Evolutionary conservation across 2,888 invertebrate genomes (phyloP).

Genomic region (Stratiomys singularior): DNA sequence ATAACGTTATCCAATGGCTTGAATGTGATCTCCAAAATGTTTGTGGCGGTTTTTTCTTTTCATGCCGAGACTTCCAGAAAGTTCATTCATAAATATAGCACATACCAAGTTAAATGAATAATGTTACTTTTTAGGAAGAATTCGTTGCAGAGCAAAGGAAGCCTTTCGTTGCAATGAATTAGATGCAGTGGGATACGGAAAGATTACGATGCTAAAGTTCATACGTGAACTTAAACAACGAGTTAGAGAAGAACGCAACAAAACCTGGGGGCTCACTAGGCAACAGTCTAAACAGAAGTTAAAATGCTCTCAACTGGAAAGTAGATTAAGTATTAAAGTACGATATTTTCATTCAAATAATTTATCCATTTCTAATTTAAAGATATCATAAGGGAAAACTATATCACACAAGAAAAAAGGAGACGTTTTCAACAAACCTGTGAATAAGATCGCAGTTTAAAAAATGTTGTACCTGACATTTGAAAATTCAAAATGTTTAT

Average conservation of each 20-base stretch:
- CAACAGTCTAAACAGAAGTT: slow-evolving; percentile 59
- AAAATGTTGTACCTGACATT: too few species aligned
- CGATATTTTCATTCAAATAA: not conserved
- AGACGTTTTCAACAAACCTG: too few species aligned
- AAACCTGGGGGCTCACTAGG: slow-evolving; percentile 56
- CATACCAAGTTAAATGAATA: not conserved
- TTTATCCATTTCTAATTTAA: too few species aligned
- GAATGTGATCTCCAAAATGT: slow-evolving; percentile 61
- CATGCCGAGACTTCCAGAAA: slow-evolving; percentile 63
- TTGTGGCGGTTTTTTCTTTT: slow-evolving; percentile 63
- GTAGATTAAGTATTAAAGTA: slow-evolving; percentile 56
- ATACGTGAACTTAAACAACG: slow-evolving; percentile 58
- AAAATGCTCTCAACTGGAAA: slow-evolving; percentile 60
- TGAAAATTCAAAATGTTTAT: too few species aligned
- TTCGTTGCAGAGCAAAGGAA: slow-evolving; percentile 60
- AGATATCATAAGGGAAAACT: too few species aligned
- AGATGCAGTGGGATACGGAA: slow-evolving; percentile 61
- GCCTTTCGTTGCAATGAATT: too few species aligned
- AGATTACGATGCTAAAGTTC: slow-evolving; percentile 58
- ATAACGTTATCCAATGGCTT: slow-evolving; percentile 56
- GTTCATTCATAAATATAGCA: slow-evolving; percentile 52
- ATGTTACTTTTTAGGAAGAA: slow-evolving; percentile 58
- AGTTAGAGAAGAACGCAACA: slow-evolving; percentile 57
- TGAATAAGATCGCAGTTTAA: too few species aligned
- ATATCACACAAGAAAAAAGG: too few species aligned